phyloP scores from a whole-genome alignment of 2,888 invertebrate genomes.

The Nomada fabriciana region DNA sequence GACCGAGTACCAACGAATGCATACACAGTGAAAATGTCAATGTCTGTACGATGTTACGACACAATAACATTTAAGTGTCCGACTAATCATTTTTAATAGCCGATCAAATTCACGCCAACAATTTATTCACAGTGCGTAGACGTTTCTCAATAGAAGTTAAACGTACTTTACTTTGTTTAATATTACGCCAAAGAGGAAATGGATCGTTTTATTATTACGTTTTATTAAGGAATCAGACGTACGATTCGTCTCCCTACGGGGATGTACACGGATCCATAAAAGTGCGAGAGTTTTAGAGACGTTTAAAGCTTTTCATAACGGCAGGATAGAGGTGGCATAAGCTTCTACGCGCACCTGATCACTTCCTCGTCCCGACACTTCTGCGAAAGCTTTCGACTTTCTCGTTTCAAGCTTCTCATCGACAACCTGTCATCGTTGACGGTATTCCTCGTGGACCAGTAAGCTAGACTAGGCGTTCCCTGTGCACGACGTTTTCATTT shows the following conservation, averaged over 20 bases:
- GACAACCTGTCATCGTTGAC: constrained; percentile 35
- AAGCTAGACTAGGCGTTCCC: background rate
- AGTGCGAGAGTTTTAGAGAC: constrained; percentile 29
- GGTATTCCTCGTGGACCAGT: constrained; percentile 23
- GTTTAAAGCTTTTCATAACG: constrained; percentile 16
- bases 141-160: too few relatives aligned
- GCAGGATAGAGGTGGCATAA: constrained; percentile 10
- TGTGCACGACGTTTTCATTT: background rate
- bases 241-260: background rate
- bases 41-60: background rate
- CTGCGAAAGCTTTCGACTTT: background rate
- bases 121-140: background rate
- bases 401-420: constrained; percentile 8
- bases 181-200: background rate
- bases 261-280: background rate
- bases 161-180: background rate
- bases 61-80: background rate
- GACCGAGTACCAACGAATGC: background rate
- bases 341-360: constrained; percentile 23
- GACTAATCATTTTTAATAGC: background rate
- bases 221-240: constrained; percentile 12
- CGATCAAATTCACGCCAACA: background rate
- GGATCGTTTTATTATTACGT: background rate
- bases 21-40: too few relatives aligned
- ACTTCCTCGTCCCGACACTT: background rate